Percentiles rank a stretch among this genome's conserved stretches.
phyloP scores from a whole-genome alignment of 2,888 invertebrate genomes.

The Nemotelus nigrinus region DNA sequence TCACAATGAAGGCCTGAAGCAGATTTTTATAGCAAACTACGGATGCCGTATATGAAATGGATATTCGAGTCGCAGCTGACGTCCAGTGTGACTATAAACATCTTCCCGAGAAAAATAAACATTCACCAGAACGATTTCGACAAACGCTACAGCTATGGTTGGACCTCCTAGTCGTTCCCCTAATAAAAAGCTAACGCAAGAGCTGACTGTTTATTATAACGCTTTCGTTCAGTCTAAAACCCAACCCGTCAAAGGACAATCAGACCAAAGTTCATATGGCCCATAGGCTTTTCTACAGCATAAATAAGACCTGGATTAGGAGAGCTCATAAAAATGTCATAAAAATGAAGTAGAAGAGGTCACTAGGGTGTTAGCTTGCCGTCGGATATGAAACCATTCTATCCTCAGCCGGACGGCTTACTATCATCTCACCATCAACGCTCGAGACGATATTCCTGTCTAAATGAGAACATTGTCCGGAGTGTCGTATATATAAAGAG shows the following conservation, averaged over 20 bases:
- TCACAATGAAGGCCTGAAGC: constrained; percentile 33
- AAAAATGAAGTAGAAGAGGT: constrained; percentile 39
- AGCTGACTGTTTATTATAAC: constrained; percentile 6
- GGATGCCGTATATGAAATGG: background rate
- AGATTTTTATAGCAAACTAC: constrained; percentile 18
- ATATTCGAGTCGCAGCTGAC: constrained; percentile 17
- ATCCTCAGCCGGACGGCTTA: background rate
- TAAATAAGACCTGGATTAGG: constrained; percentile 44
- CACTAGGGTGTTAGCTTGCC: constrained; percentile 34
- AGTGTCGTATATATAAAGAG: background rate
- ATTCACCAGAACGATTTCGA: constrained; percentile 4
- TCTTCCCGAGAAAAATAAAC: constrained; percentile 28
- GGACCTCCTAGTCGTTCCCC: background rate
- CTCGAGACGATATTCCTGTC: background rate
- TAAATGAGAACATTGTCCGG: constrained; percentile 33
- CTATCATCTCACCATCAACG: background rate
- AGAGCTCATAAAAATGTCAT: constrained; percentile 45
- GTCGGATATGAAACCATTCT: constrained; percentile 34
- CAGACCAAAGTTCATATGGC: constrained; percentile 31
- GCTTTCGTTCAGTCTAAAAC: constrained; percentile 1
- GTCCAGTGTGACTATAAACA: constrained; percentile 32
- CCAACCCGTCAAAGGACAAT: constrained; percentile 9
- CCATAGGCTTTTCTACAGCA: constrained; percentile 39
- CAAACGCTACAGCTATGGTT: background rate
- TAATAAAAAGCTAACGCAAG: constrained; percentile 16